Percentiles rank a stretch among this genome's conserved stretches.
Conservation (phyloP, 2,797 vertebrate species). For the Xiphorhynchus erythropygius region DNA sequence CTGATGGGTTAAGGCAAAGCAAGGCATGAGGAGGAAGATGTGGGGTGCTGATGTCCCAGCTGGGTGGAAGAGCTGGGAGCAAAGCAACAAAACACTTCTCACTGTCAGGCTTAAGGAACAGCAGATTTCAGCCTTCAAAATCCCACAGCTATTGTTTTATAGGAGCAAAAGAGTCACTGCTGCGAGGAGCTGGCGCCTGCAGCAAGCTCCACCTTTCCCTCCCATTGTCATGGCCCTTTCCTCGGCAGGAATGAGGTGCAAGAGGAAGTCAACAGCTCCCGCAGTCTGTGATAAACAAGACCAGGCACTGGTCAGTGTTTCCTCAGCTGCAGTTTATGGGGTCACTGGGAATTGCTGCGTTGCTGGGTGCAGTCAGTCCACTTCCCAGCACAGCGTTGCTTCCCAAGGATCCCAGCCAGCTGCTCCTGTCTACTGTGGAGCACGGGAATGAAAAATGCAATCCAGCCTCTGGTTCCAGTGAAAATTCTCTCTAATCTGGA, state of each 20-base stretch:
- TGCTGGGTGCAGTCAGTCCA: constrained; percentile 5
- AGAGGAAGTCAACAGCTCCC: neutral
- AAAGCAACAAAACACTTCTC: neutral
- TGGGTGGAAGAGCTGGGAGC: neutral
- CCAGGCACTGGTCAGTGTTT: neutral
- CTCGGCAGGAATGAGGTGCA: neutral
- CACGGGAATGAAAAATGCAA: constrained; percentile 8
- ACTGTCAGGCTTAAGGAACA: neutral
- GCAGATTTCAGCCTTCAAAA: neutral
- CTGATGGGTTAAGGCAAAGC: neutral
- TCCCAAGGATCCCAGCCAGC: constrained; percentile 32
- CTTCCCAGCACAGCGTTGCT: constrained; percentile 24
- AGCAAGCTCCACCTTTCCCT: neutral
- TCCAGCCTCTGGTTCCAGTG: constrained; percentile 20
- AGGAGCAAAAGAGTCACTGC: neutral
- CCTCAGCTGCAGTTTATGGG: constrained; percentile 6
- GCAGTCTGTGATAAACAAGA: neutral
- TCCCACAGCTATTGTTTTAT: neutral
- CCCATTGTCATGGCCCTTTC: neutral
- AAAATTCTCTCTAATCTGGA: constrained; percentile 55
- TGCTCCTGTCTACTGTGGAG: neutral
- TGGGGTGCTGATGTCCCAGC: neutral
- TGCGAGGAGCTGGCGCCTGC: accelerated
- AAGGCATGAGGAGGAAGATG: neutral
- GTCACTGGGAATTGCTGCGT: neutral